Evolutionary conservation across 2,113 vertebrate genomes (phyloP), one percentile per base, ranked within the genome.

Genomic region (Xiphophorus couchianus): DNA sequence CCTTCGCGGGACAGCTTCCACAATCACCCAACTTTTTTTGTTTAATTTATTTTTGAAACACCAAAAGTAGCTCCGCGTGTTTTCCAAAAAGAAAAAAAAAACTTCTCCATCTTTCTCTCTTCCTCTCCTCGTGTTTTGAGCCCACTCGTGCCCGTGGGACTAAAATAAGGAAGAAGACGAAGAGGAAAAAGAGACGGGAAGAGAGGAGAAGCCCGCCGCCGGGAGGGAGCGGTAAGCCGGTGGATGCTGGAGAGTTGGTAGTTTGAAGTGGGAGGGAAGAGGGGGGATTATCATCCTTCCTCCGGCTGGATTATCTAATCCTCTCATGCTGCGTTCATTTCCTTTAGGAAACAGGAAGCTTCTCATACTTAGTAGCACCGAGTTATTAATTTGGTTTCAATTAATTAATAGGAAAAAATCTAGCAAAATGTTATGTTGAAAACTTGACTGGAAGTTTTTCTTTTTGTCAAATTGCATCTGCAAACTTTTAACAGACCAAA

Each of bases 221-320:
- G 61, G 78, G 80, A 82, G 85, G 86, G 89, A 85, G 84, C 71
- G 86, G 93, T 94, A 93, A 95, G 93, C 91, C 89, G 91, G 81
- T 85, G 77, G 85, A 81, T 65, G 85, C 80, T 89, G 73, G 61
- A 51, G 82, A 78, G 91, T 89, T 70, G 86, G 76, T 19, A 65
- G 84, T 78, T 69, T 81, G 77, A 87, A 75, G 84, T 77, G 90
- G 93, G 92, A 80, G 92, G 86, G 89, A 85, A 13, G 86, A 91
- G 89, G 85, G 91, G 88, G 89, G 87, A 86, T 89, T 91, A 84
- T 60, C 73, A 84, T 62, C 71, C 66, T 88, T 81, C 79, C 82
- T 90, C 90, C 71, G 83, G 90, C 76, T 85, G 90, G 89, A 89
- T 89, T 76, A 91, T 77, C 83, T 69, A 51, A 81, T 64, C 78